Conservation (phyloP, 2,113 vertebrate genomes). For the Picathartes gymnocephalus region DNA sequence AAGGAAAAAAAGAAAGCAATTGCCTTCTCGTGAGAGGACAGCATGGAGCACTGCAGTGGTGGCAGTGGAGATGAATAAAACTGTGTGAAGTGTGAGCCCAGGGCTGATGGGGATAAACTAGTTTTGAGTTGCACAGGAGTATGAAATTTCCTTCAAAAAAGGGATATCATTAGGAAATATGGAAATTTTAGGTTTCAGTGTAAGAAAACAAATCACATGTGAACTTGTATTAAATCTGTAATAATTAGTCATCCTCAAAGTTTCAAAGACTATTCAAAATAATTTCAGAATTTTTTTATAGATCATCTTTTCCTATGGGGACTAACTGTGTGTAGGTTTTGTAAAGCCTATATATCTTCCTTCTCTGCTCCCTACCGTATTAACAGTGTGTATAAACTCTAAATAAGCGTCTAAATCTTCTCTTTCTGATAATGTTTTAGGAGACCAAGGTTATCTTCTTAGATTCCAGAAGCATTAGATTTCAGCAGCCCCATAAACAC, state of each 20-base stretch:
- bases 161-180: neutral
- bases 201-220: neutral
- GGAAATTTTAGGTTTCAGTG: neutral
- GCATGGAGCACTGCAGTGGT: neutral
- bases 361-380: neutral
- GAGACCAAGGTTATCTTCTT: neutral
- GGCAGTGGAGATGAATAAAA: neutral
- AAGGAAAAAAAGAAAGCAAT: neutral
- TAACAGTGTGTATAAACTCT: neutral
- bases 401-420: neutral
- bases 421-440: neutral
- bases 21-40: neutral
- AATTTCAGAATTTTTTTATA: neutral
- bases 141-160: neutral
- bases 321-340: neutral
- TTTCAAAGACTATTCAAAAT: neutral
- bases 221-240: neutral
- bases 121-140: neutral
- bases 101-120: neutral
- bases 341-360: neutral
- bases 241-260: neutral
- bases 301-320: neutral
- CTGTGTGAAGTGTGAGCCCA: neutral
- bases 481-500: neutral
- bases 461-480: neutral